Evolutionary conservation across 2,888 invertebrate species (phyloP), one percentile per base, ranked within the genome.

Genomic region (Therioaphis trifolii): DNA sequence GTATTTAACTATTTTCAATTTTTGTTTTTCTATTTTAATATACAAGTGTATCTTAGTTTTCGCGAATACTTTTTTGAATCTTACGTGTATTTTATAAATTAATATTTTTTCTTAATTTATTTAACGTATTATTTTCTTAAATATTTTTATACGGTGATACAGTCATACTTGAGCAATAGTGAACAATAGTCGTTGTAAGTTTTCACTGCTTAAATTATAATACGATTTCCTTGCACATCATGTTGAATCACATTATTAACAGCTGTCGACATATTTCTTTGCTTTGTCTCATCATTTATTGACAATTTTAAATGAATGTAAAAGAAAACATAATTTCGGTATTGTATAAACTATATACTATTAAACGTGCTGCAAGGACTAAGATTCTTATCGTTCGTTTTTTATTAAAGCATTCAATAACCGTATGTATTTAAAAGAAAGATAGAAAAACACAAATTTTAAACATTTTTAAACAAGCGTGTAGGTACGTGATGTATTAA

Each of bases 401-500:
- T 43, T 46, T 76, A 63, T 14, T 76, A 49, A 14, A 63, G 63
- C 15, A 49, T 63, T 77, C 15, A 24, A 49, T 77, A 52, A 77
- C 11, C 9, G 15, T 18, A 21, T 15, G 46, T 35, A 35, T 0
- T n/a, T 63, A 21, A 49, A 63, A 66, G 27, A n/a, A 18, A 66
- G 18, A 49, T 18, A 76, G 40, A 74, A 61, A 55, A 72, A 35
- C 21, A 27, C 11, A 12, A 4, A 72, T 52, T 52, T 72, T 29
- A 72, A 75, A 74, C 18, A 49, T 46, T 63, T 76, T 63, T 46
- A 46, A 63, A 63, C 49, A 29, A n/a, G 63, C 21, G 18, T 76
- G 29, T n/a, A n/a, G n/a, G n/a, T 77, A 49, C 29, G 66, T 77
- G 77, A 77, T 35, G 49, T 35, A 35, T n/a, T n/a, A n/a, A n/a